Evolutionary conservation across 2,888 invertebrate genomes (phyloP).

Genomic region (Apamea anceps): DNA sequence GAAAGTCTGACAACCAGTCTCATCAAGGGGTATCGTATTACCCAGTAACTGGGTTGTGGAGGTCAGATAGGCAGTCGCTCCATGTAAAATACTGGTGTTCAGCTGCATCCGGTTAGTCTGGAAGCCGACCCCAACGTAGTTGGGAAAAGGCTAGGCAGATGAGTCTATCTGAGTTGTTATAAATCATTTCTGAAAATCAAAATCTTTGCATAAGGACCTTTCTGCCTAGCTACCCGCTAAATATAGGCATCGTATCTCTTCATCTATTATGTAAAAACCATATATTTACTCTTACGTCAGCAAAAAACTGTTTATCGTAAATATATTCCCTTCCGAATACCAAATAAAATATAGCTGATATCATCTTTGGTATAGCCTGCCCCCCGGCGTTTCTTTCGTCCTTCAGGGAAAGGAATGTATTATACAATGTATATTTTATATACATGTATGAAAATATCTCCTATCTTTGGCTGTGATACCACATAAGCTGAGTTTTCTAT

Average conservation of each 20-base stretch:
- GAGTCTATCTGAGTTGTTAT: not conserved
- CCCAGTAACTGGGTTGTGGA: too few relatives aligned
- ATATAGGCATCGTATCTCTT: not conserved
- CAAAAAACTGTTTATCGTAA: constrained; percentile 43
- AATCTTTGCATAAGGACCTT: not conserved
- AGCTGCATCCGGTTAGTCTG: too few relatives aligned
- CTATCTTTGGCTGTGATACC: constrained; percentile 20
- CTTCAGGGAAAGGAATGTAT: constrained; percentile 20
- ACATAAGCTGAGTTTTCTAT: constrained; percentile 23
- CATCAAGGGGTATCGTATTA: too few relatives aligned
- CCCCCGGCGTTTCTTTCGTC: constrained; percentile 43
- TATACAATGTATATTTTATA: constrained; percentile 27
- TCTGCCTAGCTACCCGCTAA: not conserved
- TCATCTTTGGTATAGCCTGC: constrained; percentile 47
- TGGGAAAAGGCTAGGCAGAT: too few relatives aligned
- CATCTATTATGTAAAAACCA: constrained; percentile 15
- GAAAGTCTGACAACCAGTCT: too few relatives aligned
- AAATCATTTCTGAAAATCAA: not conserved
- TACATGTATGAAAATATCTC: constrained; percentile 39
- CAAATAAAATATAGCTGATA: constrained; percentile 52
- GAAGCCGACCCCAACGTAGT: too few relatives aligned
- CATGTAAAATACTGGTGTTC: too few relatives aligned
- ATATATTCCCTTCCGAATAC: constrained; percentile 46
- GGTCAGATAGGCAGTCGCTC: too few relatives aligned
- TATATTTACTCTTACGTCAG: constrained; percentile 26